Conservation (phyloP, 2,888 invertebrate species). For the Monochamus alternatus region DNA sequence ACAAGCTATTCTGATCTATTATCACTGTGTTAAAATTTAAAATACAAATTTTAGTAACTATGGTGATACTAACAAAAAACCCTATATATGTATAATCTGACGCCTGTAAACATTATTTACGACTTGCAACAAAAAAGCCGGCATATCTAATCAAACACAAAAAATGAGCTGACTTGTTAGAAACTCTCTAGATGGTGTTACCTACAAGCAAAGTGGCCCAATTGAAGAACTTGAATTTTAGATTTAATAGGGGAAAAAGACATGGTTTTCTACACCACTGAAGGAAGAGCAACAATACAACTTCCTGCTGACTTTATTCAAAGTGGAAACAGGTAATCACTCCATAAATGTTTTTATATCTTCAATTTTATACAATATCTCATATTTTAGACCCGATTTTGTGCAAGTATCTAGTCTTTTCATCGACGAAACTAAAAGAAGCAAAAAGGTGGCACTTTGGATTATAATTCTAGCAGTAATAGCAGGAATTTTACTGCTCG, state of each 20-base stretch:
- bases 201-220: no score
- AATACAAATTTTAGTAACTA: no score
- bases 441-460: slow-evolving; percentile 67
- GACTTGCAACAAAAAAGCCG: no score
- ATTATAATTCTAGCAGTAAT: slow-evolving; percentile 70
- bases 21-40: no score
- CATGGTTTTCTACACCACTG: slow-evolving; percentile 66
- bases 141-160: no score
- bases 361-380: no score
- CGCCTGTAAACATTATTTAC: no score
- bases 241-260: slow-evolving; percentile 63
- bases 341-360: background rate
- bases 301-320: slow-evolving; percentile 59
- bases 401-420: slow-evolving; percentile 66
- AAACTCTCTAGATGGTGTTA: no score
- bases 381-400: slow-evolving; percentile 56
- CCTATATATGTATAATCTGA: no score
- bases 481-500: slow-evolving; percentile 69
- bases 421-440: slow-evolving; percentile 61
- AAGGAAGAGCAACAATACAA: slow-evolving; percentile 61
- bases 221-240: slow-evolving; percentile 22
- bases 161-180: no score
- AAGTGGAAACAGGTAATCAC: slow-evolving; percentile 49
- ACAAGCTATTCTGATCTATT: no score
- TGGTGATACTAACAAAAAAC: no score